These are phyloP conservation scores for Sphaerophoria rueppellii DNA, from an alignment of 2,888 invertebrate genomes.

Conservation along the genomic window DNA sequence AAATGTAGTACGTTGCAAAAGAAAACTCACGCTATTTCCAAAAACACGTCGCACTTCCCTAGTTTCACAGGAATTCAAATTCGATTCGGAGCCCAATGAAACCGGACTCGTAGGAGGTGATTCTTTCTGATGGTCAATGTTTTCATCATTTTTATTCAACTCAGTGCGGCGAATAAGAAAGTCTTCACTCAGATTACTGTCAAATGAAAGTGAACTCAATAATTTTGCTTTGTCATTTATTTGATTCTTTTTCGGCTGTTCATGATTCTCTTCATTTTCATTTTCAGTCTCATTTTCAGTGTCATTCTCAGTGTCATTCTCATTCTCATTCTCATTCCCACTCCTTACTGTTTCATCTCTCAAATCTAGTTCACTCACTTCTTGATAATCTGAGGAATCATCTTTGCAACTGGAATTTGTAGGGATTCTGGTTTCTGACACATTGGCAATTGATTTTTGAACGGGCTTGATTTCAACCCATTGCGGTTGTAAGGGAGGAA, in stretches of 20 bases:
- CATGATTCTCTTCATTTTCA: background rate
- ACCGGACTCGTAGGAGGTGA: conserved; percentile 11
- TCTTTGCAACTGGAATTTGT: background rate
- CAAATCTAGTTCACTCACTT: background rate
- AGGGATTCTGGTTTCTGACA: background rate
- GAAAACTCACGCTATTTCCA: conserved; percentile 36
- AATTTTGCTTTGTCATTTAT: background rate
- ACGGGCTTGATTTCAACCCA: conserved; percentile 65
- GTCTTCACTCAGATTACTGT: conserved; percentile 20
- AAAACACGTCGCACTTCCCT: conserved; percentile 51
- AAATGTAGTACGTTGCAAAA: background rate
- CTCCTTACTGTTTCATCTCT: background rate
- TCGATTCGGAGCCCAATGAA: conserved; percentile 35
- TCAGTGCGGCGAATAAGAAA: conserved; percentile 19
- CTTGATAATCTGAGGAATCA: background rate
- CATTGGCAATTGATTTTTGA: conserved; percentile 21
- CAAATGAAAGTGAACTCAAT: conserved; percentile 4
- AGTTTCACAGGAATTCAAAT: conserved; percentile 35
- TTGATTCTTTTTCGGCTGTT: background rate
- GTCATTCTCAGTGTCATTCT: too few relatives aligned
- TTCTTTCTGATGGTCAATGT: background rate
- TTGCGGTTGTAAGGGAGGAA: conserved; percentile 35
- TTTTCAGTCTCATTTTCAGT: too few relatives aligned
- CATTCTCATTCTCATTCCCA: background rate
- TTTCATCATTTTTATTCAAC: background rate